Conservation (phyloP, 2,888 invertebrate species). For the Polymixis lichenea region DNA sequence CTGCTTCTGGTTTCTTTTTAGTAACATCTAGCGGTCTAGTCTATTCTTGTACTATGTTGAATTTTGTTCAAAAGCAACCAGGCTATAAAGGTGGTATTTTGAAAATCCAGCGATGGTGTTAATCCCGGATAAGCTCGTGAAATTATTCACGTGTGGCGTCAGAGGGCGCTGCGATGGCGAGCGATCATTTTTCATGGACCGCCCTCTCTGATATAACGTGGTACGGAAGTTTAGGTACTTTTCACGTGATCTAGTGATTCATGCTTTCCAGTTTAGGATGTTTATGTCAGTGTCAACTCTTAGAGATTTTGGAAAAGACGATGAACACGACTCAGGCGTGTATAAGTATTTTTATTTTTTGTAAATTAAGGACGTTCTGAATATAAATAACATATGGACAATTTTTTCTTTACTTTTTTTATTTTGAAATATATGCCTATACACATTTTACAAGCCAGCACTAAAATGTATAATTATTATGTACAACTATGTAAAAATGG, state of each 20-base stretch:
- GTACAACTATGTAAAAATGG: neutral
- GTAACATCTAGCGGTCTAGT: neutral
- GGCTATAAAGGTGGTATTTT: neutral
- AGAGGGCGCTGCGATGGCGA: conserved; percentile 37
- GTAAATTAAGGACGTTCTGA: neutral
- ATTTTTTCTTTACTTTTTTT: neutral
- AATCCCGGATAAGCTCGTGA: conserved; percentile 33
- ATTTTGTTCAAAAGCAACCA: neutral
- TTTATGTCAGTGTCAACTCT: neutral
- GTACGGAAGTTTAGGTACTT: conserved; percentile 23
- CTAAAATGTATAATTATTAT: neutral
- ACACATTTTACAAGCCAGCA: neutral
- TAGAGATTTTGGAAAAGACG: neutral
- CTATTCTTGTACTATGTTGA: neutral
- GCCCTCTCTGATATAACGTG: conserved; percentile 5
- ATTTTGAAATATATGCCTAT: neutral
- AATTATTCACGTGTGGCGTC: conserved; percentile 48
- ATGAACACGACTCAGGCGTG: neutral
- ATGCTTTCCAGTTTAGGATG: conserved; percentile 7
- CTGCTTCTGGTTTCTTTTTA: neutral
- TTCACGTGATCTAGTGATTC: conserved; percentile 1
- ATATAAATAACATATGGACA: neutral
- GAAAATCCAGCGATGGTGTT: conserved; percentile 21
- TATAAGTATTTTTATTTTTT: neutral
- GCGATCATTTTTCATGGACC: conserved; percentile 47